Conservation (phyloP, 2,797 vertebrate species). For the Pygocentrus nattereri region DNA sequence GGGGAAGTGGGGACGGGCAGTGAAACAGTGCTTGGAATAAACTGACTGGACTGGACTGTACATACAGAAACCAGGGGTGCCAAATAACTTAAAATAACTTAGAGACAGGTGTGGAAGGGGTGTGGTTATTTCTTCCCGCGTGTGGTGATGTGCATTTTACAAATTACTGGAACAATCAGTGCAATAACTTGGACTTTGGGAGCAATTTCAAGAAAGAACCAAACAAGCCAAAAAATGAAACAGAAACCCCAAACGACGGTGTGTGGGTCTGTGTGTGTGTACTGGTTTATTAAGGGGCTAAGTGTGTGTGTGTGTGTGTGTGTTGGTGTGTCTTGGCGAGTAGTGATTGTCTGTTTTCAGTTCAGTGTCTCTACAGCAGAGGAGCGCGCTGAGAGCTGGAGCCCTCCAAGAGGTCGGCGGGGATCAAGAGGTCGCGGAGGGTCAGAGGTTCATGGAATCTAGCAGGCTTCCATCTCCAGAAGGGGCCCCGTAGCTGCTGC, state of each 20-base stretch:
- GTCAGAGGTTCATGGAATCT: slow-evolving; percentile 82
- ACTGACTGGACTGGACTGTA: slow-evolving; percentile 70
- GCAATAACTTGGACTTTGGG: slow-evolving; percentile 76
- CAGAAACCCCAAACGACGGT: slow-evolving; percentile 16
- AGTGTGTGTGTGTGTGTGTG: not conserved
- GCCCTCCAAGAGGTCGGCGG: slow-evolving; percentile 83
- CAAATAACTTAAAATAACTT: slow-evolving; percentile 83
- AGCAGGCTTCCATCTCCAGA: slow-evolving; percentile 99
- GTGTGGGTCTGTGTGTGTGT: slow-evolving; percentile 30
- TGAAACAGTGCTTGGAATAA: slow-evolving; percentile 40
- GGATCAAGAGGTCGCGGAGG: slow-evolving; percentile 73
- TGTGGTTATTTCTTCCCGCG: slow-evolving; percentile 15
- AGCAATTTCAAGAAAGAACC: slow-evolving; percentile 58
- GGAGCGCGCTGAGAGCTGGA: slow-evolving; percentile 73
- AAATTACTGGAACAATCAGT: slow-evolving; percentile 76
- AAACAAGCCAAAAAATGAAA: slow-evolving; percentile 56
- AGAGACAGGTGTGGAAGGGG: slow-evolving; percentile 60
- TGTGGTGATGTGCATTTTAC: slow-evolving; percentile 65
- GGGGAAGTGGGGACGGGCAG: slow-evolving; percentile 58
- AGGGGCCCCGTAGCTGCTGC: slow-evolving; percentile 93
- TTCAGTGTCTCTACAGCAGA: slow-evolving; percentile 88
- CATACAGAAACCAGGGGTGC: slow-evolving; percentile 72
- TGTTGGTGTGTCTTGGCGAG: slow-evolving; percentile 54
- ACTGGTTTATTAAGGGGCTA: slow-evolving; percentile 30
- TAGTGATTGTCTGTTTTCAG: slow-evolving; percentile 95